Evolutionary conservation across 37 sponge, comb jelly and placozoan species (phyloP), one percentile per base, ranked within the genome.

Genomic region (Beroe forskalii): DNA sequence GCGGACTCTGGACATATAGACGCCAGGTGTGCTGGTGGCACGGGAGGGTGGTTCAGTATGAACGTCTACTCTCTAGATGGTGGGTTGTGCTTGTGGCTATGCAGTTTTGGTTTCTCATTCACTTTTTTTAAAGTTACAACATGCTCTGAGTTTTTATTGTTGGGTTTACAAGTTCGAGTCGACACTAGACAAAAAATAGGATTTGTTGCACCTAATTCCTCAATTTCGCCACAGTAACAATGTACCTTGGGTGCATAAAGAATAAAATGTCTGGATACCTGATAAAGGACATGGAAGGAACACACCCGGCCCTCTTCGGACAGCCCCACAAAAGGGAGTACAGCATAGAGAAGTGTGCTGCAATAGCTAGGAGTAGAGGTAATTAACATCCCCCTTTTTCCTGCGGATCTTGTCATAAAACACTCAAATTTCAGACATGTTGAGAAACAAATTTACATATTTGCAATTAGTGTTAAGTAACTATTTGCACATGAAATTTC

Each of bases 241-340:
- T 44, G 4, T 44, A 80, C 35, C 48, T 80, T n/a, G 86, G 86
- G 25, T 80, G 86, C 86, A 80, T 80, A 41, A 80, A 80, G 86
- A 80, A 80, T 27, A 80, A 44, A n/a, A 41, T 80, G 44, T n/a
- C 55, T 8, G 86, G 86, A 17, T 80, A 80, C 40, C 38, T 44
- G 28, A 80, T 80, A 41, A 32, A 24, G 23, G 86, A 80, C 48
- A 23, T 80, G 55, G 86, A 80, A 44, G 86, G 40, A 6, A 80
- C 55, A 17, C 86, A 80, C 86, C 28, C 37, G 1, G 86, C 86
- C 1, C 55, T 80, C 1, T 80, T 80, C 55, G 55, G 86, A 43
- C 86, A 80, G 35, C 86, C 86, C 4, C 86, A 80, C 28, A 0
- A 17, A 1, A 41, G 86, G 55, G 40, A 80, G 30, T 48, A 80